Base-by-base conservation (phyloP, 2,797 vertebrate genomes). In the Phalanger gymnotis region DNA sequence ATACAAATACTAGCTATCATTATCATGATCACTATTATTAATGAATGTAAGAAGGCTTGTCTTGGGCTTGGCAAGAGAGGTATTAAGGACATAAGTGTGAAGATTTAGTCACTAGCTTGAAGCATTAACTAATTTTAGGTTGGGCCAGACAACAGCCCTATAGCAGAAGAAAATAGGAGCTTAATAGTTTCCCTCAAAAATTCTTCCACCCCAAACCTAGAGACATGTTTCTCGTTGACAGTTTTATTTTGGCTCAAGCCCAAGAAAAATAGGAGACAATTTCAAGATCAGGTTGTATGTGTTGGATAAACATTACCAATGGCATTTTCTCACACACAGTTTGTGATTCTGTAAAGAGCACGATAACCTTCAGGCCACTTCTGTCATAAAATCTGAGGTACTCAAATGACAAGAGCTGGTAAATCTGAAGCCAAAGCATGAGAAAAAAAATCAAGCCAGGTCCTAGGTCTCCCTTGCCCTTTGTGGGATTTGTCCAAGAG, bases 181-280 rank as follows among this genome's bases (percentile, higher is more conserved):
- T 96, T 90, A 95, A 66, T 90, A 47, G 95, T 92, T 94, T 92
- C 94, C 94, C 95, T 95, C 95, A 92, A 53, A 89, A 90, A 54
- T 53, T 81, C 91, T 94, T 92, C 90, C 66, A 90, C 92, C 94
- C 90, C 28, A 81, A 92, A 40, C 16, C 92, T 90, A 96, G 13
- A 96, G 93, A 94, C 53, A 87, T 53, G 94, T 91, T 95, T 98
- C 95, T 96, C 97, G 96, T 93, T 96, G 98, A 98, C 95, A 94
- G 96, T 92, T 91, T 91, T 98, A 54, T 54, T 97, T 95, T 98
- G 98, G 97, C 54, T 56, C 52, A 47, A 97, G 97, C 90, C 96
- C 97, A 98, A 98, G 94, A 96, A 97, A 98, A 98, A 94, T 90
- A 96, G 93, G 95, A 92, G 54, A 96, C 91, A 90, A 87, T 92